Evolutionary conservation across 2,113 vertebrate species (phyloP).

Genomic region (Bombycilla garrulus): DNA sequence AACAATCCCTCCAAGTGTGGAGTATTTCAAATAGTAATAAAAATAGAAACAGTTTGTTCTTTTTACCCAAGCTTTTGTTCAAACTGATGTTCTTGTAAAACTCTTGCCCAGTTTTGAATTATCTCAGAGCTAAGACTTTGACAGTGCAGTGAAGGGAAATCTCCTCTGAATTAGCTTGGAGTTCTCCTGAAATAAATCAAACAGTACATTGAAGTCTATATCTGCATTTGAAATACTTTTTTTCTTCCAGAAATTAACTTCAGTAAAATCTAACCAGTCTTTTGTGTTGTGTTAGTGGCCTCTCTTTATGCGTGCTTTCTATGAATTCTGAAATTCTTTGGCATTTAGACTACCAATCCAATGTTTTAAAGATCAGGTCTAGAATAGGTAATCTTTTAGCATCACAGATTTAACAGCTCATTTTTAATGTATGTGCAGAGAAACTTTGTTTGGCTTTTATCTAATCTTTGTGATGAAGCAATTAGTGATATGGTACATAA

Average conservation of each 20-base stretch:
- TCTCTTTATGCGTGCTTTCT: not conserved
- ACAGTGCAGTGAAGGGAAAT: not conserved
- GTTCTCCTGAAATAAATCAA: not conserved
- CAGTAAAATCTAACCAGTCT: not conserved
- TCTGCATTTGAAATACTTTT: not conserved
- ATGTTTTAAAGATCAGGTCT: not conserved
- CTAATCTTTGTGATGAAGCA: not conserved
- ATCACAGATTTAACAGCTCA: not conserved
- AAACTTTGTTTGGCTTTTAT: not conserved
- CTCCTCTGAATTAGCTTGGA: not conserved
- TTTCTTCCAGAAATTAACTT: not conserved
- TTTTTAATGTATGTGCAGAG: not conserved
- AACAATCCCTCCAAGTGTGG: not conserved
- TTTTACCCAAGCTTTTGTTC: not conserved
- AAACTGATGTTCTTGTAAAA: not conserved
- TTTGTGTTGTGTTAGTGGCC: not conserved
- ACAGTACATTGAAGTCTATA: not conserved
- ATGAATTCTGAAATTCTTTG: not conserved
- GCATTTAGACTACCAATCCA: not conserved
- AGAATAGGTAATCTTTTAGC: not conserved
- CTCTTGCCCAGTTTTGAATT: not conserved
- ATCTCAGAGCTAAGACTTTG: not conserved
- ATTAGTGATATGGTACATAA: not conserved
- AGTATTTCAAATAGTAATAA: not conserved
- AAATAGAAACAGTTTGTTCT: not conserved